Evolutionary conservation across 2,797 vertebrate species (phyloP), one percentile per base, ranked within the genome.

Genomic region (Pseudotriccus pelzelni): DNA sequence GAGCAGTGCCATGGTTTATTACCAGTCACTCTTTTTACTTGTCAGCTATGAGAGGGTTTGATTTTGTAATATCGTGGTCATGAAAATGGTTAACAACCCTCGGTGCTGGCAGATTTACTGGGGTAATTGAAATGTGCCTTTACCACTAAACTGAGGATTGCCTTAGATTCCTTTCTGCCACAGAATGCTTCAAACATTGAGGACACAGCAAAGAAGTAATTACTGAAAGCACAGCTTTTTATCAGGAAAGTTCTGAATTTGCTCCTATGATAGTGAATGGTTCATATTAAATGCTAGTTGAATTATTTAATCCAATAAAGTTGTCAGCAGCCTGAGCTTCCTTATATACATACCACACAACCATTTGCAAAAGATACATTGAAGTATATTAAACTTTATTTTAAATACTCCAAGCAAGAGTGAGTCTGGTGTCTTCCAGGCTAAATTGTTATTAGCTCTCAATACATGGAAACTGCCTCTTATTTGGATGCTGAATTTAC

Each of bases 221-320:
- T 86, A 60, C 39, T 69, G 75, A 84, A 88, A 88, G 43, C 47
- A 67, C 12, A 81, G 28, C 9, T 81, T 94, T 78, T 59, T 72
- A 55, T 59, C 39, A 73, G 67, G 8, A n/a, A 66, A 91, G 56
- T 79, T 94, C 52, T 84, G 52, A 64, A 34, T 87, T 43, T 64
- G 14, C 11, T 39, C 56, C n/a, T 88, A 2, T 34, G 18, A 49
- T 56, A 27, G 16, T 34, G 22, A 27, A 15, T 15, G 39, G 49
- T 50, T 94, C 66, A 79, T n/a, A 27, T 55, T 58, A 43, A 8
- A 41, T 27, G 22, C 24, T 67, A 37, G 47, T 15, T 82, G 32
- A 76, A 74, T 89, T 91, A 93, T 81, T 93, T 73, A 93, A 79
- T 73, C 34, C 53, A 73, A 24, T 76, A 37, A 90, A 76, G 16